phyloP scores from a whole-genome alignment of 2,888 invertebrate genomes.

The Andrena chrysosceles region DNA sequence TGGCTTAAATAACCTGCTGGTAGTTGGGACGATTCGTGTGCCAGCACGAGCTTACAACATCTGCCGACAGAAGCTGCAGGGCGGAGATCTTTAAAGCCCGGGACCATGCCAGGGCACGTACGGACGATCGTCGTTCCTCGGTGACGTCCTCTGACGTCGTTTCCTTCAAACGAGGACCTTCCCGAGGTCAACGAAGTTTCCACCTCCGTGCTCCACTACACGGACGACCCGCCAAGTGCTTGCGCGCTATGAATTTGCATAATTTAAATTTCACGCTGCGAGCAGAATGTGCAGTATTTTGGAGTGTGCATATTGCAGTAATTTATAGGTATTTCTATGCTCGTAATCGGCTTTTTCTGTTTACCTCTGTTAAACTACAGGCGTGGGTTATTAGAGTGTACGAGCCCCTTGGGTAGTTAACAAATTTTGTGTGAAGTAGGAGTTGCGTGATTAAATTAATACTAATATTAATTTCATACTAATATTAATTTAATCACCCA shows the following conservation, averaged over 20 bases:
- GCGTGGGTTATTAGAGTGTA: background rate
- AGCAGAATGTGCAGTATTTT: constrained; percentile 33
- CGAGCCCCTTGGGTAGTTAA: background rate
- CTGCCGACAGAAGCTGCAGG: background rate
- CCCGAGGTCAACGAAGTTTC: constrained; percentile 55
- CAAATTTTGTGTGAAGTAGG: background rate
- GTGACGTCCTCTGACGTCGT: constrained; percentile 2
- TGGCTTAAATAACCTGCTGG: constrained; percentile 26
- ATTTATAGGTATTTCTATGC: background rate
- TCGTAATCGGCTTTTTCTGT: background rate
- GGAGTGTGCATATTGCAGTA: constrained; percentile 26
- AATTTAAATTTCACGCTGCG: constrained; percentile 72
- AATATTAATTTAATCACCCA: background rate
- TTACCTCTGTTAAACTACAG: background rate
- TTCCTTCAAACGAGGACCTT: constrained; percentile 21
- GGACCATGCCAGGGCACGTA: constrained; percentile 73
- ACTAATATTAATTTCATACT: background rate
- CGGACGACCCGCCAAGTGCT: constrained; percentile 72
- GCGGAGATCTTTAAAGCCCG: constrained; percentile 35
- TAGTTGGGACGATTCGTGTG: constrained; percentile 15
- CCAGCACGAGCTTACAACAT: constrained; percentile 24
- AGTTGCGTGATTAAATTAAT: background rate
- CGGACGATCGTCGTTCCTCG: constrained; percentile 61
- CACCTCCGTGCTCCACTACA: constrained; percentile 47
- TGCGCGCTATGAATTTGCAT: constrained; percentile 75